Percentiles rank a stretch among this genome's conserved stretches.
phyloP scores from a whole-genome alignment of 2,888 invertebrate species.

The Trachelus iudaicus region DNA sequence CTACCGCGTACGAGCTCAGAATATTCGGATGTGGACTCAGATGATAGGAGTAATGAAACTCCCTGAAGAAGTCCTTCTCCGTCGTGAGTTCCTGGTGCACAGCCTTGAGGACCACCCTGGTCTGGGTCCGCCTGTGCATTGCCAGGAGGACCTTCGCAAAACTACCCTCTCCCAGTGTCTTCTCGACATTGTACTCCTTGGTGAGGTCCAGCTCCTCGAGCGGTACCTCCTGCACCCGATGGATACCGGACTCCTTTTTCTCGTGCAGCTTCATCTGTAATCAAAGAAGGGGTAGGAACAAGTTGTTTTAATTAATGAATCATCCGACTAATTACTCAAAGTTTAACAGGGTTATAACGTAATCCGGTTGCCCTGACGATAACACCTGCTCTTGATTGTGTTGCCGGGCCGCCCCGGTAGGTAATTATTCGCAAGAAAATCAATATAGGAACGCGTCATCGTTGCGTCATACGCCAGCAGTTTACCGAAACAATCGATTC shows the following conservation, averaged over 20 bases:
- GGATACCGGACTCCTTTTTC: slow-evolving; percentile 65
- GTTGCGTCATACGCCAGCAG: neutral
- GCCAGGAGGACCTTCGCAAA: slow-evolving; percentile 77
- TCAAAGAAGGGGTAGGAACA: slow-evolving; percentile 18
- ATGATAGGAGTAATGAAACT: slow-evolving; percentile 82
- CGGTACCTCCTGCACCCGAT: slow-evolving; percentile 69
- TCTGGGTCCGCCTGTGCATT: slow-evolving; percentile 70
- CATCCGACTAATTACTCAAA: neutral
- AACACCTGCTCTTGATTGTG: neutral
- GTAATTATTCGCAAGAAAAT: neutral
- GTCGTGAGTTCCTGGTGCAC: slow-evolving; percentile 72
- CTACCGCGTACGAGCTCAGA: slow-evolving; percentile 80
- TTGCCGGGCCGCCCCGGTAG: neutral
- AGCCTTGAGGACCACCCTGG: slow-evolving; percentile 77
- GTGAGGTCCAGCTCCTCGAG: slow-evolving; percentile 68
- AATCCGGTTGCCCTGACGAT: neutral
- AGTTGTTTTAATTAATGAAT: neutral
- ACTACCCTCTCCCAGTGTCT: slow-evolving; percentile 76
- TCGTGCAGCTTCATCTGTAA: slow-evolving; percentile 62
- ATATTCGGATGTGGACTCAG: slow-evolving; percentile 82
- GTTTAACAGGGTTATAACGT: neutral
- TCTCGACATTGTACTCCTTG: slow-evolving; percentile 74
- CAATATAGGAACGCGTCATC: neutral
- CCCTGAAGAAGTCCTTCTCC: slow-evolving; percentile 76
- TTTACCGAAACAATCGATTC: neutral